These are phyloP conservation scores for Gymnoscopelus microlampas DNA, from an alignment of 2,797 vertebrate species.

Conservation along the genomic window DNA sequence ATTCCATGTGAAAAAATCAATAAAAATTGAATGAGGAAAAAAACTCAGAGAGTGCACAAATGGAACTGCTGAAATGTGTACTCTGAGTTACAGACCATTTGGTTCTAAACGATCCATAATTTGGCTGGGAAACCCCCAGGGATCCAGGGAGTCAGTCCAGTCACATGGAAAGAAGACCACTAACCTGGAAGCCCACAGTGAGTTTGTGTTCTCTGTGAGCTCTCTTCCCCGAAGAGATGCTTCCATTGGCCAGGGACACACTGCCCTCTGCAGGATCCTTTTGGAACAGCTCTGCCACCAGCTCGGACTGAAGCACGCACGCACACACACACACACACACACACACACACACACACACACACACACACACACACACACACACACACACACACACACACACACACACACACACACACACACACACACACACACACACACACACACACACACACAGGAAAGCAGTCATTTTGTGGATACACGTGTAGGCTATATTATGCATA, in stretches of 20 bases:
- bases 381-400: neutral
- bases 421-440: neutral
- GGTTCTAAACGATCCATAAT: too few relatives aligned
- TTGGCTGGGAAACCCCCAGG: too few relatives aligned
- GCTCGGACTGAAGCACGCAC: constrained; percentile 73
- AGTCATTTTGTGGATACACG: too few relatives aligned
- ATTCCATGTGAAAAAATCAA: too few relatives aligned
- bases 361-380: neutral
- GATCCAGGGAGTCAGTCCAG: too few relatives aligned
- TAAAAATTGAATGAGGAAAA: too few relatives aligned
- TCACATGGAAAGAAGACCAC: neutral
- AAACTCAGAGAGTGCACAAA: too few relatives aligned
- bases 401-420: constrained; percentile 11
- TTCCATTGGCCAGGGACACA: constrained; percentile 59
- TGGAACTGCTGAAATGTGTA: too few relatives aligned
- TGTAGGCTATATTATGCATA: too few relatives aligned
- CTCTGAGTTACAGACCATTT: too few relatives aligned
- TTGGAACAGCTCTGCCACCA: constrained; percentile 85
- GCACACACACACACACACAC: neutral
- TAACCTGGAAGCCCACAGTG: constrained; percentile 84
- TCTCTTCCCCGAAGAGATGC: constrained; percentile 72
- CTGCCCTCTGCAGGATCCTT: constrained; percentile 57
- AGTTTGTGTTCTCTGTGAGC: constrained; percentile 79
- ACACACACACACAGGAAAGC: neutral
- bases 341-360: neutral